phyloP scores from a whole-genome alignment of 1,140 invertebrate genomes.

The Cydia splendana region DNA sequence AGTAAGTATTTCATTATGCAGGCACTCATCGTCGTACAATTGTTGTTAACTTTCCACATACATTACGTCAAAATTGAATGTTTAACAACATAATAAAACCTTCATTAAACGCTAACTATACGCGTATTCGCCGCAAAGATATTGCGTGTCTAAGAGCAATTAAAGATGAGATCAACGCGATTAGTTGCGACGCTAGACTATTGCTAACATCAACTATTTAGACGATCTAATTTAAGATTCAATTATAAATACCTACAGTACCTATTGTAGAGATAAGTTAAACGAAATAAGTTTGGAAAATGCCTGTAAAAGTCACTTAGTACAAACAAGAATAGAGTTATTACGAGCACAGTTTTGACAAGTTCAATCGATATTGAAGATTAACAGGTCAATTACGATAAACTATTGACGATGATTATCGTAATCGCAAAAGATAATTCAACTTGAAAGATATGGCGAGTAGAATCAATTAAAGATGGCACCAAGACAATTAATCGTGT shows the following conservation, averaged over 20 bases:
- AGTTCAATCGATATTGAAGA: not conserved
- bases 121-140: not conserved
- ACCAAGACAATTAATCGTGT: too few species aligned
- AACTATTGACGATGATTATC: not conserved
- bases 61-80: not conserved
- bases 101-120: not conserved
- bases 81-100: not conserved
- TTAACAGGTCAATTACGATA: not conserved
- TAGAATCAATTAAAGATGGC: too few species aligned
- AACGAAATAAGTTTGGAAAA: not conserved
- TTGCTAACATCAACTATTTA: not conserved
- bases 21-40: too few species aligned
- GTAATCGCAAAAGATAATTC: too few species aligned
- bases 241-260: not conserved
- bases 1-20: too few species aligned
- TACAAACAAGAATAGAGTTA: too few species aligned
- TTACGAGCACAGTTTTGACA: not conserved
- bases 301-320: not conserved
- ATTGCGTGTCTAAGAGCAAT: not conserved
- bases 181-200: not conserved
- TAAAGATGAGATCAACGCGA: not conserved
- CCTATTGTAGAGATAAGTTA: not conserved
- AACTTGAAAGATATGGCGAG: too few species aligned
- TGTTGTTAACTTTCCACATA: too few species aligned
- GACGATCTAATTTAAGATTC: constrained; percentile 5